Evolutionary conservation across 2,113 vertebrate species (phyloP).

Genomic region (Aviceda subcristata): DNA sequence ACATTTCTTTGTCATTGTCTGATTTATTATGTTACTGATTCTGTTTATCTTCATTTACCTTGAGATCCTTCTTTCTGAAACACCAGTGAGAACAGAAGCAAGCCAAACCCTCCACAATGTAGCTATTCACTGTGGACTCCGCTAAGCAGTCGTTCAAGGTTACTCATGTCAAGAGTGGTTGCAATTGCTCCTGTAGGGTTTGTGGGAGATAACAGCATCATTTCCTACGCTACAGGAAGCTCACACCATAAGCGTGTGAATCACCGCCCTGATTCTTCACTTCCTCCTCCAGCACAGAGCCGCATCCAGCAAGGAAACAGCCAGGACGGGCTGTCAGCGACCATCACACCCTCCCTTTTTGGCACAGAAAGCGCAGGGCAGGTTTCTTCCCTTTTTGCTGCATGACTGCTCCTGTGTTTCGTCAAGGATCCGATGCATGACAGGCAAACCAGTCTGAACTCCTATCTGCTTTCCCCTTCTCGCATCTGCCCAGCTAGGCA

Average conservation of each 20-base stretch:
- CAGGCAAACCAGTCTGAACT: not conserved
- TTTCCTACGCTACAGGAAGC: not conserved
- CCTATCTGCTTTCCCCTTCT: not conserved
- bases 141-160: not conserved
- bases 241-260: rapidly evolving
- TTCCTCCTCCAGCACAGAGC: not conserved
- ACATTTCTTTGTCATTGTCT: not conserved
- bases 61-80: not conserved
- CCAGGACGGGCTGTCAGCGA: not conserved
- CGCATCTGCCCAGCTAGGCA: not conserved
- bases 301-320: not conserved
- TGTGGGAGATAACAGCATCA: not conserved
- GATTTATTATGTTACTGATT: not conserved
- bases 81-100: not conserved
- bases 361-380: not conserved
- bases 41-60: not conserved
- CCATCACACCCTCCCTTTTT: not conserved
- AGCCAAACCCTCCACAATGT: not conserved
- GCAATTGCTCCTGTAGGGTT: not conserved
- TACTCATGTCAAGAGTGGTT: not conserved
- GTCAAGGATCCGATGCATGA: rapidly evolving
- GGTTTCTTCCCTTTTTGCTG: not conserved
- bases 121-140: not conserved
- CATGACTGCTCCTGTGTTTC: not conserved
- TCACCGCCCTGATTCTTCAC: rapidly evolving